phyloP scores from a whole-genome alignment of 2,888 invertebrate species.

The Nomada ferruginata region DNA sequence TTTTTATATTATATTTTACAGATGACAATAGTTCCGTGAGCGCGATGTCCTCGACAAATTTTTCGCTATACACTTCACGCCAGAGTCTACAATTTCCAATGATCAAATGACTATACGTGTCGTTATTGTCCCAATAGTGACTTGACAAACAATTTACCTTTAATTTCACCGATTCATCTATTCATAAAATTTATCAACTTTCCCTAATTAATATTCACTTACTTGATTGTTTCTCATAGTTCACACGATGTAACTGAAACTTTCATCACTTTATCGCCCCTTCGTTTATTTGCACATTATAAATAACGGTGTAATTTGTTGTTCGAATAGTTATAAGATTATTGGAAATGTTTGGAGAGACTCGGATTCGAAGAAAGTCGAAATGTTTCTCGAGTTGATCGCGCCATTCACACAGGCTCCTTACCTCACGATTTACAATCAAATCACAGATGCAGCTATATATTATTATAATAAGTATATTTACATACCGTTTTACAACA shows the following conservation, averaged over 20 bases:
- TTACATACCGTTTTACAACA: conserved; percentile 83
- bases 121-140: neutral
- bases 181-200: neutral
- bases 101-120: conserved; percentile 19
- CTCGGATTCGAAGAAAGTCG: conserved; percentile 22
- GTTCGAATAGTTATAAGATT: conserved; percentile 37
- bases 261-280: too few species aligned
- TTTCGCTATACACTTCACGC: conserved; percentile 47
- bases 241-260: too few species aligned
- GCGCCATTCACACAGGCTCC: conserved; percentile 78
- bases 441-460: conserved; percentile 84
- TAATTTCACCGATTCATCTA: neutral
- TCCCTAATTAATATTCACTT: neutral
- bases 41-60: conserved; percentile 69
- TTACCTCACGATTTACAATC: conserved; percentile 84
- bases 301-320: conserved; percentile 29
- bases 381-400: conserved; percentile 53
- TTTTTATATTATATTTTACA: conserved; percentile 85
- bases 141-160: neutral
- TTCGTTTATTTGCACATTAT: conserved; percentile 33
- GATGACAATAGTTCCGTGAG: conserved; percentile 84
- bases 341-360: conserved; percentile 25
- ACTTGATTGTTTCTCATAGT: too few species aligned
- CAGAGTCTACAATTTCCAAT: conserved; percentile 40
- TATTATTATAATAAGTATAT: conserved; percentile 83